phyloP scores from a whole-genome alignment of 2,888 invertebrate genomes.

The Alentia gelatinosa region DNA sequence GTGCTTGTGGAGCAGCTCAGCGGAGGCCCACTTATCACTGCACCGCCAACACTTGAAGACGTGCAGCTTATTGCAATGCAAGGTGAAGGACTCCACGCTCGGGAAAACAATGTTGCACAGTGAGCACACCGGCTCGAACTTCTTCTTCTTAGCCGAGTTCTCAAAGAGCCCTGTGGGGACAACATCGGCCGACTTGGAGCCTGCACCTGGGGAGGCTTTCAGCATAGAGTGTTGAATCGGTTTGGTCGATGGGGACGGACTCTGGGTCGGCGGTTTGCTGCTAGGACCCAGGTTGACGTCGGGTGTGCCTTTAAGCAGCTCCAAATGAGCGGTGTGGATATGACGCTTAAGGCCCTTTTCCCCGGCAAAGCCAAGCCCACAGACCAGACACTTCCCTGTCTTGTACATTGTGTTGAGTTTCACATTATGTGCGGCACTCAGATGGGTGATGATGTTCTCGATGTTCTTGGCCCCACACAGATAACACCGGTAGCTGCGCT shows the following conservation, averaged over 20 bases:
- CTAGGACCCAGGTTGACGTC: conserved; percentile 68
- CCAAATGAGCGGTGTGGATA: conserved; percentile 66
- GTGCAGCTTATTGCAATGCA: conserved; percentile 56
- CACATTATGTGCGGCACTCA: conserved; percentile 94
- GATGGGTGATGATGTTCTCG: conserved; percentile 92
- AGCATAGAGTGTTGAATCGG: background rate
- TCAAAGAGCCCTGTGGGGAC: conserved; percentile 55
- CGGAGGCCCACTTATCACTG: conserved; percentile 43
- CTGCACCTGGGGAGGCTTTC: background rate
- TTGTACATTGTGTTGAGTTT: conserved; percentile 85
- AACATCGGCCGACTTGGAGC: background rate
- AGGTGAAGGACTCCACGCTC: conserved; percentile 44
- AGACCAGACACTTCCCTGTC: conserved; percentile 73
- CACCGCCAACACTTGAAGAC: conserved; percentile 57
- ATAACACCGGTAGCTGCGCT: conserved; percentile 62
- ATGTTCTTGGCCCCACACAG: conserved; percentile 67
- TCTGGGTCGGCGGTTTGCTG: background rate
- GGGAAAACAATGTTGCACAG: conserved; percentile 55
- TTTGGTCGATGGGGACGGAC: background rate
- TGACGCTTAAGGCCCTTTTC: conserved; percentile 50
- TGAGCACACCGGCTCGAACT: conserved; percentile 48
- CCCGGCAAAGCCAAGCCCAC: conserved; percentile 70
- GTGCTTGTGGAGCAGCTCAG: conserved; percentile 54
- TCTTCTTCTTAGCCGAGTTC: conserved; percentile 52
- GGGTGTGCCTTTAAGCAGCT: conserved; percentile 70